Conservation (phyloP, 1,140 invertebrate species). For the Cylas formicarius region DNA sequence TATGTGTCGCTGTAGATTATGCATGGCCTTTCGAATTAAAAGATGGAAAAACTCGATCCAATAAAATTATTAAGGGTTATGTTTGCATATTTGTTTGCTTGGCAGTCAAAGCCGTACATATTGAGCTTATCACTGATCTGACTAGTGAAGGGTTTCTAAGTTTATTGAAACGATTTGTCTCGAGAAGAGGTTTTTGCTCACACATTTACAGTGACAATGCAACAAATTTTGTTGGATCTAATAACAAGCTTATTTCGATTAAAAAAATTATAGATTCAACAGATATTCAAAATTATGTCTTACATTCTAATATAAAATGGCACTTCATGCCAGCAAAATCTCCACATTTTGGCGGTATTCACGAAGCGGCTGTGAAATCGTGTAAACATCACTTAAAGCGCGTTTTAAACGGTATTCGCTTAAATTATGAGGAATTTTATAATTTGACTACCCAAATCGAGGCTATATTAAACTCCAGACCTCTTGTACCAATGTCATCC, state of each 20-base stretch:
- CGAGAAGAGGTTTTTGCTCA: conserved; percentile 28
- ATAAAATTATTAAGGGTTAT: conserved; percentile 12
- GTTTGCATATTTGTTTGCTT: conserved; percentile 15
- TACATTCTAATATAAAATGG: conserved; percentile 28
- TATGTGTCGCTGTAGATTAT: conserved; percentile 24
- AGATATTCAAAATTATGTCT: background rate
- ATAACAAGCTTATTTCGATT: conserved; percentile 8
- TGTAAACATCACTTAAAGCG: conserved; percentile 25
- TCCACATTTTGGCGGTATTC: conserved; percentile 38
- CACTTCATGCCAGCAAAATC: conserved; percentile 38
- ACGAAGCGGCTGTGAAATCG: conserved; percentile 35
- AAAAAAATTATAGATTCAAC: conserved; percentile 2
- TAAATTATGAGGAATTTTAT: conserved; percentile 35
- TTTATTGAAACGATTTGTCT: conserved; percentile 33
- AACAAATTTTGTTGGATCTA: conserved; percentile 8
- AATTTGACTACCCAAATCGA: conserved; percentile 31
- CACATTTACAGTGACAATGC: conserved; percentile 28
- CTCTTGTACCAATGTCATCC: conserved; percentile 19
- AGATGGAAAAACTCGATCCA: conserved; percentile 3
- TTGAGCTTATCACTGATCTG: conserved; percentile 11
- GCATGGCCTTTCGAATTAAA: conserved; percentile 15
- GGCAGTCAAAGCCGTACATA: conserved; percentile 14
- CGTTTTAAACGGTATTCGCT: conserved; percentile 22
- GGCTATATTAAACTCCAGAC: conserved; percentile 32
- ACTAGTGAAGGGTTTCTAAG: conserved; percentile 10